phyloP scores from a whole-genome alignment of 2,888 invertebrate genomes.

The Chaetogeoica ovagalla region DNA sequence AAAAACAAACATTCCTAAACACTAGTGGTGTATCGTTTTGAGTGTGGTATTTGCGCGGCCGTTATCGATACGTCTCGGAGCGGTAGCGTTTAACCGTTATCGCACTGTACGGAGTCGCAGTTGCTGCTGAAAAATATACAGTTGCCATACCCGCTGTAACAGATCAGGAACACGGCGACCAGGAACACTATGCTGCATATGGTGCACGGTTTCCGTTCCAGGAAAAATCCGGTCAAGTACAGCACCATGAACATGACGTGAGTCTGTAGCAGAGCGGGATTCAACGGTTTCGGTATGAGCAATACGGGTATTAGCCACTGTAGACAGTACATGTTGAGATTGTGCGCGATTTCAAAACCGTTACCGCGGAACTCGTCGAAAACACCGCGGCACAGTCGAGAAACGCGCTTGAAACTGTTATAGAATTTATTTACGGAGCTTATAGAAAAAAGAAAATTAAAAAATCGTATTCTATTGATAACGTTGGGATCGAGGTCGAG shows the following conservation, averaged over 20 bases:
- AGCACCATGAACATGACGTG: conserved; percentile 97
- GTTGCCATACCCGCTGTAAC: conserved; percentile 94
- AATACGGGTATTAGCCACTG: conserved; percentile 97
- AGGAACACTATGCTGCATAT: conserved; percentile 95
- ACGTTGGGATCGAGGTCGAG: background rate
- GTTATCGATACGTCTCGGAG: background rate
- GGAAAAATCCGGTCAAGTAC: conserved; percentile 93
- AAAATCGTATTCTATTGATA: conserved; percentile 13
- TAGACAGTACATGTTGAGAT: conserved; percentile 85
- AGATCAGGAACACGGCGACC: conserved; percentile 88
- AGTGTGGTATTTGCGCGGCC: conserved; percentile 2
- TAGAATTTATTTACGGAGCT: too few relatives aligned
- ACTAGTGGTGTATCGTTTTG: conserved; percentile 37
- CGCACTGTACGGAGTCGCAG: conserved; percentile 67
- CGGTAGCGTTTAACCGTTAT: conserved; percentile 59
- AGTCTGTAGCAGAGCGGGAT: conserved; percentile 92
- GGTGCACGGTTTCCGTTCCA: conserved; percentile 95
- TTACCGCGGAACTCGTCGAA: too few relatives aligned
- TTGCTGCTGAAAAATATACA: conserved; percentile 88
- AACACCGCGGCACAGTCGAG: too few relatives aligned
- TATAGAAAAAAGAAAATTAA: too few relatives aligned
- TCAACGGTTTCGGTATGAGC: conserved; percentile 95
- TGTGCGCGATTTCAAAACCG: conserved; percentile 9
- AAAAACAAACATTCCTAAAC: conserved; percentile 26
- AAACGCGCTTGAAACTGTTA: background rate